Evolutionary conservation across 2,797 vertebrate genomes (phyloP).

Genomic region (Alauda arvensis): DNA sequence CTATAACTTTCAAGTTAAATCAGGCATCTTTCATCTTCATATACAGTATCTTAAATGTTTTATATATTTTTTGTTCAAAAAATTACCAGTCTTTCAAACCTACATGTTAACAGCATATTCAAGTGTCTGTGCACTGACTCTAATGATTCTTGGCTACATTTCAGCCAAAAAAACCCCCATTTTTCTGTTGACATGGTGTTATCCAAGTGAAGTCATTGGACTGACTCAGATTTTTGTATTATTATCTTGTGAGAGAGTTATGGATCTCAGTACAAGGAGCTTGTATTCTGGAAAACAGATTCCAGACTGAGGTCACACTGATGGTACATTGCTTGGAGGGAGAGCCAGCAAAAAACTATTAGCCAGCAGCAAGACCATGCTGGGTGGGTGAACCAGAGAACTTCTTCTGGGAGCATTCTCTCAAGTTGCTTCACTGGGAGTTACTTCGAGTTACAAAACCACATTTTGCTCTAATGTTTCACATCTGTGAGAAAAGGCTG

Average conservation of each 20-base stretch:
- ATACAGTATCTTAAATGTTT: neutral
- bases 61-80: neutral
- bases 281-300: neutral
- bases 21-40: neutral
- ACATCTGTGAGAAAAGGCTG: neutral
- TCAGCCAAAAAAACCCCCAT: neutral
- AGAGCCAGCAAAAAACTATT: neutral
- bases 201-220: neutral
- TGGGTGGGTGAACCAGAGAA: accelerated
- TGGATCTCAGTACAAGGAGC: neutral
- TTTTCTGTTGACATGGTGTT: neutral
- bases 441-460: neutral
- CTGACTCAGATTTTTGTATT: neutral
- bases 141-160: neutral
- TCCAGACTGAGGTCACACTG: neutral
- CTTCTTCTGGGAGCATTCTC: neutral
- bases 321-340: neutral
- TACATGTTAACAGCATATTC: neutral
- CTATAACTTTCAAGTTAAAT: neutral
- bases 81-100: neutral
- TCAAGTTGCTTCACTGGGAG: neutral
- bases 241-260: neutral
- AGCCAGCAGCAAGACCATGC: neutral
- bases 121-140: neutral
- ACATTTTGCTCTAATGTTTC: neutral